These are phyloP conservation scores for Pegoplata infirma DNA, from an alignment of 2,888 invertebrate species.

Conservation along the genomic window DNA sequence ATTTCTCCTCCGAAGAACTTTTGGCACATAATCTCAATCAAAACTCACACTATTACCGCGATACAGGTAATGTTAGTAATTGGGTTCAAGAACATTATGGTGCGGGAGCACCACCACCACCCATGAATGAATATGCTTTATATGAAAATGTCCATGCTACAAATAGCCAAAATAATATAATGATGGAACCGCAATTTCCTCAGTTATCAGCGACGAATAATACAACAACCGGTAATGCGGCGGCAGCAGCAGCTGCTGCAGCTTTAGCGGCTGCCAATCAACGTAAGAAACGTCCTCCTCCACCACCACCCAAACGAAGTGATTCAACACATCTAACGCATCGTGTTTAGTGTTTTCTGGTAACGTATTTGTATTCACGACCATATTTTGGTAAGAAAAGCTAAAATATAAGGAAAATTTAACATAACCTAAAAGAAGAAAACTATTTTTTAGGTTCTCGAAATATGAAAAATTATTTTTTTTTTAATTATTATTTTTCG, in stretches of 20 bases:
- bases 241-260: constrained; percentile 64
- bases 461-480: too few relatives aligned
- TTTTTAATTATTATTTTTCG: too few relatives aligned
- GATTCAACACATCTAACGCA: constrained; percentile 90
- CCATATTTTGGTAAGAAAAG: constrained; percentile 33
- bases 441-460: too few relatives aligned
- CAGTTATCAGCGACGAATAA: constrained; percentile 7
- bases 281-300: constrained; percentile 88
- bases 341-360: constrained; percentile 71
- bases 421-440: not conserved
- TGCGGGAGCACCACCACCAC: constrained; percentile 67
- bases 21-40: constrained; percentile 74
- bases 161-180: constrained; percentile 31
- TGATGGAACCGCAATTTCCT: constrained; percentile 64
- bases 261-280: constrained; percentile 64
- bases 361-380: constrained; percentile 53
- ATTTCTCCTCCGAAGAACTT: constrained; percentile 82
- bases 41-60: constrained; percentile 77
- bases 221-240: constrained; percentile 20
- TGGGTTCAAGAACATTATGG: constrained; percentile 95
- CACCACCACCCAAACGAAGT: constrained; percentile 93
- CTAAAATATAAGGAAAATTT: not conserved
- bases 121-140: constrained; percentile 74
- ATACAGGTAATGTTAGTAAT: constrained; percentile 88
- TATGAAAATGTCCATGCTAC: constrained; percentile 86